These are phyloP conservation scores for Eriocheir sinensis DNA, from an alignment of 1,140 invertebrate genomes.

Conservation along the genomic window DNA sequence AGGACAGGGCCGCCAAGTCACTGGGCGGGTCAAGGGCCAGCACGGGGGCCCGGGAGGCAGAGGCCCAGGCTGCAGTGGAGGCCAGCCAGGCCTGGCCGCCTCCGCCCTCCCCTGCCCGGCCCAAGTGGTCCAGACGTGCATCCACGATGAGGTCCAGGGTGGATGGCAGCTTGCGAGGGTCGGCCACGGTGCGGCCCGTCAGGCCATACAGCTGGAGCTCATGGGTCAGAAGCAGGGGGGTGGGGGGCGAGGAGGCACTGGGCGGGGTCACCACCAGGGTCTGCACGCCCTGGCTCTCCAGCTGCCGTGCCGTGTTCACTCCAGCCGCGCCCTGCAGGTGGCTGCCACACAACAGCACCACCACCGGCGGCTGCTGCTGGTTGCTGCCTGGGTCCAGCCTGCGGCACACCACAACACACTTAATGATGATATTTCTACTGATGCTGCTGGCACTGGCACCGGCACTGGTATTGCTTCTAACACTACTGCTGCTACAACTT, in stretches of 20 bases:
- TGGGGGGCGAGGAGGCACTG: conserved; percentile 80
- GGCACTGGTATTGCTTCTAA: too few species aligned
- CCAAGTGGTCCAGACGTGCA: conserved; percentile 73
- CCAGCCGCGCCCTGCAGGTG: conserved; percentile 84
- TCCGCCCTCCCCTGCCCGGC: conserved; percentile 64
- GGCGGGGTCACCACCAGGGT: conserved; percentile 86
- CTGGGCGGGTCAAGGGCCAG: conserved; percentile 91
- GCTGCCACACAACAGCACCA: conserved; percentile 89
- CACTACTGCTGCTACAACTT: too few species aligned
- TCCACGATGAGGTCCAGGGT: conserved; percentile 87
- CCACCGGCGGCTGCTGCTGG: conserved; percentile 90
- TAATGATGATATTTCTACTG: too few species aligned
- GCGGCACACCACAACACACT: not conserved
- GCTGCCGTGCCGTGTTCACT: conserved; percentile 88
- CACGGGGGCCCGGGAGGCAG: conserved; percentile 88
- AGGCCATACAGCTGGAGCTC: conserved; percentile 82
- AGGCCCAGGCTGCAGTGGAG: conserved; percentile 79
- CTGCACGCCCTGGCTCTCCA: conserved; percentile 91
- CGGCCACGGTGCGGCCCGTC: conserved; percentile 80
- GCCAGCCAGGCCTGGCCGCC: conserved; percentile 59
- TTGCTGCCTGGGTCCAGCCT: conserved; percentile 90
- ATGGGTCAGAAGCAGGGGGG: conserved; percentile 81
- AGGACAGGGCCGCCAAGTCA: conserved; percentile 80
- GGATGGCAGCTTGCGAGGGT: conserved; percentile 79
- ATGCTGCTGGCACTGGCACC: too few species aligned